Base-by-base conservation (phyloP, 2,888 invertebrate genomes). In the Vandiemenella viatica region DNA sequence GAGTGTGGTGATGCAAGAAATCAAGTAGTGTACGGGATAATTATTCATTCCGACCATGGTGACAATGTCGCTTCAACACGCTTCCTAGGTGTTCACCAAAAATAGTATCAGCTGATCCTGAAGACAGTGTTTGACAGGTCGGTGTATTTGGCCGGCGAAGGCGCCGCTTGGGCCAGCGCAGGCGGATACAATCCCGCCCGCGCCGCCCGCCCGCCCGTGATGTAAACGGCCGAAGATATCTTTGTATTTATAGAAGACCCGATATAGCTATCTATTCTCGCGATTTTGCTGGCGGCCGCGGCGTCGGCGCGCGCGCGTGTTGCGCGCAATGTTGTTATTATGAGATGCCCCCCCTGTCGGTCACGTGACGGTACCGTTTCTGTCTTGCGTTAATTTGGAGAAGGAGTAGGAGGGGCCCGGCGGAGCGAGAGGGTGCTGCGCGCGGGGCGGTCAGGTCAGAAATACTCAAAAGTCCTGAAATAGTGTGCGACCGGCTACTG, bases 401-500 rank as follows among this genome's bases (percentile, higher is more conserved):
- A 18, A 26, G 42, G 40, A 18, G 41, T 10, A 40, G 37, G 19
- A 43, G 43, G 32, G 15, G 42, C 18, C 17, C n/a, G n/a, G n/a
- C n/a, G n/a, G 42, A 20, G 19, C 43, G 46, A 10, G 22, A n/a
- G 32, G 40, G 47, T 26, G 37, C 15, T 32, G 23, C 19, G 17
- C 37, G 37, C 46, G 19, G 37, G 19, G 15, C 49, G 44, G 16
- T 40, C 49, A 45, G 49, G 49, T 49, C 49, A 45, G 49, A 49
- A 49, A 49, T 49, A 45, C 49, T 49, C 49, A 45, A 49, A 49
- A 49, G 45, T 49, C 45, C 49, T 49, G 49, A 49, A 49, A 49
- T 45, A 26, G 21, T 41, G 45, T 45, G 45, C 40, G 49, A 45
- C n/a, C n/a, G n/a, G n/a, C 45, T 49, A 49, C 49, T 49, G 49